phyloP scores from a whole-genome alignment of 2,888 invertebrate species.

The Temnothorax unifasciatus region DNA sequence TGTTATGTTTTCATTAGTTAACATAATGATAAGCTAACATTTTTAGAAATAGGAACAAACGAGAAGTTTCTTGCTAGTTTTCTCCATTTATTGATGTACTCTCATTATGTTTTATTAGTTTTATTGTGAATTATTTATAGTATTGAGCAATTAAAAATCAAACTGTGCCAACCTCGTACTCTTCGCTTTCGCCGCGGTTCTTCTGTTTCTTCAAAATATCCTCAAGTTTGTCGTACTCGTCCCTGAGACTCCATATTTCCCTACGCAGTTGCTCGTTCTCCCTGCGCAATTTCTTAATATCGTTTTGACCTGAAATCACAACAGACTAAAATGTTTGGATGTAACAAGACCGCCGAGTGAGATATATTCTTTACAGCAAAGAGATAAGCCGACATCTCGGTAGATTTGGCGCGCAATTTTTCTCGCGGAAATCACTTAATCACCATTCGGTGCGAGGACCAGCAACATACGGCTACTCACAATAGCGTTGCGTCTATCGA shows the following conservation, averaged over 20 bases:
- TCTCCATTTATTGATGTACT: background rate
- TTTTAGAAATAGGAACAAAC: background rate
- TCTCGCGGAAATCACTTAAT: conserved; percentile 76
- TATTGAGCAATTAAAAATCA: background rate
- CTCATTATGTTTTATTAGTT: background rate
- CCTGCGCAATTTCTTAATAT: conserved; percentile 94
- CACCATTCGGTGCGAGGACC: conserved; percentile 64
- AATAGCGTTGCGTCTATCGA: conserved; percentile 69
- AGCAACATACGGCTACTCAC: conserved; percentile 69
- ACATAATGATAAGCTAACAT: background rate
- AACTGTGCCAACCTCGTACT: conserved; percentile 78
- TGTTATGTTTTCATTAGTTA: conserved; percentile 3
- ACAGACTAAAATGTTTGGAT: conserved; percentile 5
- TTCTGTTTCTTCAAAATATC: conserved; percentile 89
- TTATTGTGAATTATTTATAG: background rate
- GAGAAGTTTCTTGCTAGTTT: background rate
- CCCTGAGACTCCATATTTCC: conserved; percentile 95
- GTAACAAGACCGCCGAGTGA: background rate
- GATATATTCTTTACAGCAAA: background rate
- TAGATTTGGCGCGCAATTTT: conserved; percentile 59
- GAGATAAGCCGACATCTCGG: conserved; percentile 22
- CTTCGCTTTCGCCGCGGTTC: conserved; percentile 81
- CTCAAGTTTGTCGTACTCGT: conserved; percentile 95
- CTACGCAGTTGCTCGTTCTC: conserved; percentile 95
- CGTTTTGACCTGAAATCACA: conserved; percentile 91